Percentiles rank a stretch among this genome's conserved stretches.
These are phyloP conservation scores for Pseudotriccus pelzelni DNA, from an alignment of 2,797 vertebrate genomes.

Conservation along the genomic window DNA sequence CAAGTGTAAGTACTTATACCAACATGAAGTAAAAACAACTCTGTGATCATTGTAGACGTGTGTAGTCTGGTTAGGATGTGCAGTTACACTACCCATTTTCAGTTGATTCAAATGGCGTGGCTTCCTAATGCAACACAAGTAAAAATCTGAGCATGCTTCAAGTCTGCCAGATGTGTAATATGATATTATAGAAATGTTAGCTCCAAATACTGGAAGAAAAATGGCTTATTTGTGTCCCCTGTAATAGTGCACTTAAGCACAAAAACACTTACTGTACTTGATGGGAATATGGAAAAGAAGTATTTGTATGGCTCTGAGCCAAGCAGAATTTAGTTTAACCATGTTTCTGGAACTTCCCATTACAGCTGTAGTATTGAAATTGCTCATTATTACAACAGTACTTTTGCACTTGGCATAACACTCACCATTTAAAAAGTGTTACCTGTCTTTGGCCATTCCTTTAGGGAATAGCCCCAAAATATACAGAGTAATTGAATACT, in stretches of 20 bases:
- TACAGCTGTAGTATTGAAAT: conserved; percentile 20
- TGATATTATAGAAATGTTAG: neutral
- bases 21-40: neutral
- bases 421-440: neutral
- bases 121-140: neutral
- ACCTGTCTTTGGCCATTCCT: neutral
- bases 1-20: neutral
- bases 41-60: rapidly evolving
- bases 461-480: neutral
- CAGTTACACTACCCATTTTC: neutral
- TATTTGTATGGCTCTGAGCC: conserved; percentile 23
- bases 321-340: conserved; percentile 18
- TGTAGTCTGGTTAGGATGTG: neutral
- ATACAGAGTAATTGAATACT: neutral
- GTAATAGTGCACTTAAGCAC: conserved; percentile 13
- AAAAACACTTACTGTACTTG: conserved; percentile 22
- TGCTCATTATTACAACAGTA: conserved; percentile 1
- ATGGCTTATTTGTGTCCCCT: conserved; percentile 8
- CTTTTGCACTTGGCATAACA: conserved; percentile 1
- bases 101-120: neutral
- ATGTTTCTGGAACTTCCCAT: conserved; percentile 20
- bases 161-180: neutral
- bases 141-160: neutral
- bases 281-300: conserved; percentile 21
- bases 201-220: conserved; percentile 1